A percentile compares a stretch with the other conserved stretches of the same genome.
Evolutionary conservation across 2,888 invertebrate genomes (phyloP).

Genomic region (Ferrisia virgata): DNA sequence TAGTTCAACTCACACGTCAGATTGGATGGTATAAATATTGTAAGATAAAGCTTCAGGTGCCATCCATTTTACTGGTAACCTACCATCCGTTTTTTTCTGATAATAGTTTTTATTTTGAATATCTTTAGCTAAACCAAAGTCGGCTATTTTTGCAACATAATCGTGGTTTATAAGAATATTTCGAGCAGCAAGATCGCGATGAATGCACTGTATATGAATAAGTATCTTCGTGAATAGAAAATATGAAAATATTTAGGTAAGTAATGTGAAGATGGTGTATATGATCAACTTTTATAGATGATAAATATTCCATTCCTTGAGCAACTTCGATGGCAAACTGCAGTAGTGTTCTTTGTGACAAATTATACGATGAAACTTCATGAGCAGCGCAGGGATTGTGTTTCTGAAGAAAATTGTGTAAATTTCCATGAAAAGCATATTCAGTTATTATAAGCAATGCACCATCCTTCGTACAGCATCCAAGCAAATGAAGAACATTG

Average conservation of each 20-base stretch:
- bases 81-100: constrained; percentile 91
- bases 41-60: constrained; percentile 96
- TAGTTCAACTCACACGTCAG: constrained; percentile 71
- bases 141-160: constrained; percentile 93
- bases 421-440: constrained; percentile 86
- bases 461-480: constrained; percentile 93
- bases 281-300: constrained; percentile 75
- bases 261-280: constrained; percentile 50
- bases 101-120: constrained; percentile 94
- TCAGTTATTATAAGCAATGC: constrained; percentile 84
- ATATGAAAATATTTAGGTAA: not conserved
- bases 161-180: constrained; percentile 94
- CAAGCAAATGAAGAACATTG: constrained; percentile 93
- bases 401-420: constrained; percentile 86
- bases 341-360: constrained; percentile 74
- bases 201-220: constrained; percentile 70
- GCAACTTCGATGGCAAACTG: constrained; percentile 97
- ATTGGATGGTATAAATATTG: constrained; percentile 87
- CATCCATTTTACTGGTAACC: constrained; percentile 99
- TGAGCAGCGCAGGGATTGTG: constrained; percentile 65
- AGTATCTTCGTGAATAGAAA: not conserved
- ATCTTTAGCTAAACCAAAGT: constrained; percentile 95
- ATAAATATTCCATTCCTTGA: constrained; percentile 95
- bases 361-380: constrained; percentile 59
- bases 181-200: constrained; percentile 94